Evolutionary conservation across 1,140 invertebrate species (phyloP).

Genomic region (Drosophila dunni): DNA sequence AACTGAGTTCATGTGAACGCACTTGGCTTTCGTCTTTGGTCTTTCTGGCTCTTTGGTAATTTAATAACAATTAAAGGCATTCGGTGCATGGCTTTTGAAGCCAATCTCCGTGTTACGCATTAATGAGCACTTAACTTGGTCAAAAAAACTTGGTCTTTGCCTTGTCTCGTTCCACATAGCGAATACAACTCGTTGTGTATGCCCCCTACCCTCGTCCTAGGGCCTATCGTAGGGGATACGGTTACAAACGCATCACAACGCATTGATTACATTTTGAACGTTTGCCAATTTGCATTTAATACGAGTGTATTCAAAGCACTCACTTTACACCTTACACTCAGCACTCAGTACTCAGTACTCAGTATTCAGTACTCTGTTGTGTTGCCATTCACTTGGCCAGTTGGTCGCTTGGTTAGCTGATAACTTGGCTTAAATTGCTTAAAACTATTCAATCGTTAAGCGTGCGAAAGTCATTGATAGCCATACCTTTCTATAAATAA

Average conservation of each 20-base stretch:
- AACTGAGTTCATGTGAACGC: slow-evolving; percentile 49
- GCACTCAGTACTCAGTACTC: slow-evolving; percentile 11
- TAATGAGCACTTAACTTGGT: slow-evolving; percentile 84
- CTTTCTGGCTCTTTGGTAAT: slow-evolving; percentile 63
- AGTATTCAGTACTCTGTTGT: slow-evolving; percentile 8
- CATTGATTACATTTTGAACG: slow-evolving; percentile 83
- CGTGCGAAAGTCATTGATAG: slow-evolving; percentile 64
- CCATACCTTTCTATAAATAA: background rate
- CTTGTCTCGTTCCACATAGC: slow-evolving; percentile 67
- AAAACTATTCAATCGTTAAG: slow-evolving; percentile 75
- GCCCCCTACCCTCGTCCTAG: background rate
- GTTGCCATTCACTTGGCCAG: slow-evolving; percentile 43
- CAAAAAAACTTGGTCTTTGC: slow-evolving; percentile 59
- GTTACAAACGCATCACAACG: slow-evolving; percentile 71
- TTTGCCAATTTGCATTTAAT: slow-evolving; percentile 77
- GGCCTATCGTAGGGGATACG: slow-evolving; percentile 26
- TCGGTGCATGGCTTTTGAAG: slow-evolving; percentile 80
- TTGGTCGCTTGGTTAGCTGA: slow-evolving; percentile 30
- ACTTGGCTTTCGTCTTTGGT: slow-evolving; percentile 48
- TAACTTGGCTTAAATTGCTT: slow-evolving; percentile 61
- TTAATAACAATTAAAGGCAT: slow-evolving; percentile 83
- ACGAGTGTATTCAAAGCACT: slow-evolving; percentile 38
- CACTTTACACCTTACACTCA: slow-evolving; percentile 27
- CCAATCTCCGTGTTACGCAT: slow-evolving; percentile 84
- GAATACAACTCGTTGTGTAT: background rate